phyloP scores from a whole-genome alignment of 2,797 vertebrate species.

The Pipistrellus nathusii region DNA sequence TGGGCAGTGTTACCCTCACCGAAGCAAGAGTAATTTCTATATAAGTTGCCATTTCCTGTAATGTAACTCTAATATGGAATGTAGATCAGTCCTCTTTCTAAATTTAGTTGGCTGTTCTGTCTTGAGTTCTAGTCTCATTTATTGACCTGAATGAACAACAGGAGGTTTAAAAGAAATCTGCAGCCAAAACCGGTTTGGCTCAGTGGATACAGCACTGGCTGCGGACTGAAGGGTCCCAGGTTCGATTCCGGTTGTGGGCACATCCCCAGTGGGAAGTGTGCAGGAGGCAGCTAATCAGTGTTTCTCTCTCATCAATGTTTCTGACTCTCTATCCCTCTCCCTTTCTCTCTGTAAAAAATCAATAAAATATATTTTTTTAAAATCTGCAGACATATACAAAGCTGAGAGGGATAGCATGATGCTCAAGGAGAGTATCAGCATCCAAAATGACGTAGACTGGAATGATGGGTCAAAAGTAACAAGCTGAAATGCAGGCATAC shows the following conservation, averaged over 20 bases:
- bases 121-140: constrained; percentile 34
- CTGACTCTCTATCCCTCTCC: too few relatives aligned
- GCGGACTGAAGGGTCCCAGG: too few relatives aligned
- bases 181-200: neutral
- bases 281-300: too few relatives aligned
- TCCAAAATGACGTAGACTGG: neutral
- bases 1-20: neutral
- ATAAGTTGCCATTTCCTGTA: neutral
- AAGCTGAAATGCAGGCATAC: constrained; percentile 10
- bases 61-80: neutral
- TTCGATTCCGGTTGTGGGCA: too few relatives aligned
- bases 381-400: constrained; percentile 21
- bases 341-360: too few relatives aligned
- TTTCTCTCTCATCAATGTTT: too few relatives aligned
- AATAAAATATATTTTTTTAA: too few relatives aligned
- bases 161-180: neutral
- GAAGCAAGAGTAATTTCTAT: neutral
- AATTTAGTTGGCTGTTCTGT: constrained; percentile 50
- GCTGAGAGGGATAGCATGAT: neutral
- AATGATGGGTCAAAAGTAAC: constrained; percentile 23
- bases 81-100: neutral
- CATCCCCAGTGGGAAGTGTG: too few relatives aligned
- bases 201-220: too few relatives aligned
- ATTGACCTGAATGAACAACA: constrained; percentile 44
- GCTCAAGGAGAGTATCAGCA: neutral